phyloP scores from a whole-genome alignment of 2,113 vertebrate species.

The Hipposideros armiger region DNA sequence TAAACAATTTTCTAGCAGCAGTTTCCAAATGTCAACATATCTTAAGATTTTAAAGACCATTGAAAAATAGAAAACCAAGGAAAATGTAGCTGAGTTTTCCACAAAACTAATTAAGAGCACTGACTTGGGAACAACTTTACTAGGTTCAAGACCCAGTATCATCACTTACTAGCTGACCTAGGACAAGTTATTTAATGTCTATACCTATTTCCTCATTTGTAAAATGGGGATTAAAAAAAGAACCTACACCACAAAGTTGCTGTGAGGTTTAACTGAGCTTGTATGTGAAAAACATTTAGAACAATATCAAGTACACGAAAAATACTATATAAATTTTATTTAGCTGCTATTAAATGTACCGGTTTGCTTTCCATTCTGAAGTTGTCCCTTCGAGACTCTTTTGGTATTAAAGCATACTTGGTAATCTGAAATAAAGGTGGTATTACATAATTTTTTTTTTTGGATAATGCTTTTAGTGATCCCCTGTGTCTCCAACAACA shows the following conservation, averaged over 20 bases:
- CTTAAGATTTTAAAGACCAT: constrained; percentile 6
- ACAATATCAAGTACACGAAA: not conserved
- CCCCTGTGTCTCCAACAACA: not conserved
- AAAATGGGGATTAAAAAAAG: not conserved
- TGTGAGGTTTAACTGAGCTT: not conserved
- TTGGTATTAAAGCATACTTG: not conserved
- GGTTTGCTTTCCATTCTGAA: not conserved
- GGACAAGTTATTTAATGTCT: constrained; percentile 16
- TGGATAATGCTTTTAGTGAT: not conserved
- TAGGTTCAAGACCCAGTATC: not conserved
- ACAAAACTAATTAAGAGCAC: constrained; percentile 43
- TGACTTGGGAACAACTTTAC: not conserved
- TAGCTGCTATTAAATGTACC: not conserved
- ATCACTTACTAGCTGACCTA: not conserved
- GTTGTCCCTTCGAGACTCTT: not conserved
- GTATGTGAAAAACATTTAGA: not conserved
- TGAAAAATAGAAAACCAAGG: constrained; percentile 13
- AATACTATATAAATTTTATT: not conserved
- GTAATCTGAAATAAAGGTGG: constrained; percentile 27
- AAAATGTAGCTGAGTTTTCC: constrained; percentile 1
- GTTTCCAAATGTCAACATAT: not conserved
- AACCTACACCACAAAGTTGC: not conserved
- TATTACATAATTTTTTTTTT: not conserved
- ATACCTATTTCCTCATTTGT: constrained; percentile 34
- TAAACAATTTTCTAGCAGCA: not conserved